phyloP scores from a whole-genome alignment of 2,113 vertebrate genomes.

The Pseudorectes ferrugineus region DNA sequence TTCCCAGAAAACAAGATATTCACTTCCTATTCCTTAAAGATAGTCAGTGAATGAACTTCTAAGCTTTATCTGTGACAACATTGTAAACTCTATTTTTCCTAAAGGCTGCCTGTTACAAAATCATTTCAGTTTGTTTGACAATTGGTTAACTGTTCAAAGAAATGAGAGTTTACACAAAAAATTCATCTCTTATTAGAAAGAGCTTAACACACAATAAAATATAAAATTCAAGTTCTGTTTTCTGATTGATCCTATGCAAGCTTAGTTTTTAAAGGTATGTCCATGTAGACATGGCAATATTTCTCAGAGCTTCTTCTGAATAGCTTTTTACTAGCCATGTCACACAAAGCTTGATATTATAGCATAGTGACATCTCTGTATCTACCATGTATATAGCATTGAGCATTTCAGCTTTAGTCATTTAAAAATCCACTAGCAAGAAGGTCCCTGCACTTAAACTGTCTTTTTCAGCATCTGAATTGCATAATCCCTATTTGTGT shows the following conservation, averaged over 20 bases:
- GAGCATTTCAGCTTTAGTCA: not conserved
- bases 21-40: not conserved
- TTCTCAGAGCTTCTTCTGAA: not conserved
- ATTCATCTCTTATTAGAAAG: not conserved
- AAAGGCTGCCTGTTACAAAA: not conserved
- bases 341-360: not conserved
- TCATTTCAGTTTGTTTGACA: not conserved
- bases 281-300: not conserved
- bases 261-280: not conserved
- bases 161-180: not conserved
- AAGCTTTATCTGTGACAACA: not conserved
- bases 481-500: slow-evolving; percentile 3
- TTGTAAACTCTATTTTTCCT: not conserved
- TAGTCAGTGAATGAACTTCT: not conserved
- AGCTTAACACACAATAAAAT: not conserved
- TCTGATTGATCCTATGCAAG: not conserved
- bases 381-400: not conserved
- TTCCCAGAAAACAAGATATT: not conserved
- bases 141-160: not conserved
- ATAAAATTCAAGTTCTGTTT: not conserved
- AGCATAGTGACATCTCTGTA: not conserved
- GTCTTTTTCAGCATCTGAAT: not conserved
- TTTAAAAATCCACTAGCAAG: not conserved
- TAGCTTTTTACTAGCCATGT: not conserved
- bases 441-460: not conserved